Evolutionary conservation across 2,888 invertebrate genomes (phyloP).

Genomic region (Polymixis lichenea): DNA sequence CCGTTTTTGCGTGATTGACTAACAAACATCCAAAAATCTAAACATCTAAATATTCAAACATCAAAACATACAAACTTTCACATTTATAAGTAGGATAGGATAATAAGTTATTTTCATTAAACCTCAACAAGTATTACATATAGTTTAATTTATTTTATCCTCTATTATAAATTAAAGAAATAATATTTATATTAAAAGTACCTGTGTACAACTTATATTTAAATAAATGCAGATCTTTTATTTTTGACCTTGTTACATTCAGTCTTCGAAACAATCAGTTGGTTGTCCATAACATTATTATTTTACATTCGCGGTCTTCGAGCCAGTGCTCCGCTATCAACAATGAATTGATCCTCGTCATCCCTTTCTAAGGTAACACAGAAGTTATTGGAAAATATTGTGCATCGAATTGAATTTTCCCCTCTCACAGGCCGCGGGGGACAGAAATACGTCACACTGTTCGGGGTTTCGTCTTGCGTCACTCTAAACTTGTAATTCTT

Average conservation of each 20-base stretch:
- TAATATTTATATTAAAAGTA: slow-evolving; percentile 33
- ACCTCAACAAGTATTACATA: slow-evolving; percentile 2
- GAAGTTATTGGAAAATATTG: slow-evolving; percentile 86
- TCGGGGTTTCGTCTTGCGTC: slow-evolving; percentile 78
- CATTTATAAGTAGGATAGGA: too few relatives aligned
- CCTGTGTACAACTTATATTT: slow-evolving; percentile 36
- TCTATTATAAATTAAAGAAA: slow-evolving; percentile 15
- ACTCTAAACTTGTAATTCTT: slow-evolving; percentile 86
- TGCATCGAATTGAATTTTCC: slow-evolving; percentile 79
- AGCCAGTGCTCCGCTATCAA: slow-evolving; percentile 74
- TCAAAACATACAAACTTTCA: too few relatives aligned
- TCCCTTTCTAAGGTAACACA: slow-evolving; percentile 84
- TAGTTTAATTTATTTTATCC: slow-evolving; percentile 32
- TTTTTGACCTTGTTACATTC: slow-evolving; percentile 28
- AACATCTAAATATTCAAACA: too few relatives aligned
- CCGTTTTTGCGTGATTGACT: too few relatives aligned
- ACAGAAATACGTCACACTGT: slow-evolving; percentile 84
- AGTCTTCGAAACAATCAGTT: slow-evolving; percentile 44
- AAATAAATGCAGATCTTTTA: slow-evolving; percentile 41
- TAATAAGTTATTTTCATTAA: too few relatives aligned
- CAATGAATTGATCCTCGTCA: slow-evolving; percentile 81
- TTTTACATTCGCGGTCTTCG: slow-evolving; percentile 77
- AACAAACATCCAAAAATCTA: too few relatives aligned
- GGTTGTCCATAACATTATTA: background rate
- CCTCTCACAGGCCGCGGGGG: slow-evolving; percentile 81